Conservation (phyloP, 2,797 vertebrate genomes). For the Alauda arvensis region DNA sequence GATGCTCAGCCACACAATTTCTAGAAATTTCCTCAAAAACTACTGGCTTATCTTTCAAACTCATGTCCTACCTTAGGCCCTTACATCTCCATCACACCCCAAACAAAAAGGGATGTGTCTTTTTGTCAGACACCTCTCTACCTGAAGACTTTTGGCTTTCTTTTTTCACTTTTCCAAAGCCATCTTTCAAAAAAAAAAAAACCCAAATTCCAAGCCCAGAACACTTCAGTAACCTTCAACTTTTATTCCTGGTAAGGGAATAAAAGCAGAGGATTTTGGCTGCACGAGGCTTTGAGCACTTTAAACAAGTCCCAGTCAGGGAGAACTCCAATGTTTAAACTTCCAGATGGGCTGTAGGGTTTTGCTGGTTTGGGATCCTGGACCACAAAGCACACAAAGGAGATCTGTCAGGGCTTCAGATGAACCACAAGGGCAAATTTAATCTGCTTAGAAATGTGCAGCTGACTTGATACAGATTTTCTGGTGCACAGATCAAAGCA, state of each 20-base stretch:
- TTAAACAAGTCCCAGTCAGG: background rate
- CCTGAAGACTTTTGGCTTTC: background rate
- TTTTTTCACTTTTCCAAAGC: background rate
- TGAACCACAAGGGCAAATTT: constrained; percentile 37
- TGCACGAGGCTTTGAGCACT: background rate
- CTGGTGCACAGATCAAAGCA: constrained; percentile 46
- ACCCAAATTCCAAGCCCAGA: background rate
- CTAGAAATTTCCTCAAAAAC: background rate
- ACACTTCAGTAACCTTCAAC: background rate
- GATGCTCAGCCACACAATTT: background rate
- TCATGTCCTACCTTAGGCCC: too few species aligned
- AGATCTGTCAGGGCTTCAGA: constrained; percentile 21
- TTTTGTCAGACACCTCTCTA: background rate
- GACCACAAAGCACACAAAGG: background rate
- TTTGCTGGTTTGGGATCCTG: background rate
- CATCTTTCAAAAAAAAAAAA: background rate
- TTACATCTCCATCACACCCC: background rate
- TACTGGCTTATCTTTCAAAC: background rate
- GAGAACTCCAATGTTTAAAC: background rate
- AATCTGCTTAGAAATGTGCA: constrained; percentile 50
- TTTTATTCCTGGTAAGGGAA: background rate
- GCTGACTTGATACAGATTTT: constrained; percentile 50
- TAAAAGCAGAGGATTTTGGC: background rate
- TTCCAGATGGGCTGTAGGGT: background rate
- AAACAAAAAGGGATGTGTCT: background rate